These are phyloP conservation scores for Ivindomyrus marchei DNA, from an alignment of 2,113 vertebrate genomes.

Conservation along the genomic window DNA sequence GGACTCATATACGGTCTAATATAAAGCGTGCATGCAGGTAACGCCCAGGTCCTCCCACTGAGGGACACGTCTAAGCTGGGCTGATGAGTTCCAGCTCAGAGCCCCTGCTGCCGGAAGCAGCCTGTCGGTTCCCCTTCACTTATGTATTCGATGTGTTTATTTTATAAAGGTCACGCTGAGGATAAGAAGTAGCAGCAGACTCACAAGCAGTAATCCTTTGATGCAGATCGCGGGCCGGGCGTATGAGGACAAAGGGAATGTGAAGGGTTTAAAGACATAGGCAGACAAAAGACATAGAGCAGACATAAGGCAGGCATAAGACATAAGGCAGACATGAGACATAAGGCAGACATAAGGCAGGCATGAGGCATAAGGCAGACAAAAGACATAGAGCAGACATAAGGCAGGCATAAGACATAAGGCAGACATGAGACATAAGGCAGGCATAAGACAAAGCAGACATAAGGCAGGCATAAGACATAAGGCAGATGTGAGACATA, in stretches of 20 bases:
- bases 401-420: too few relatives aligned
- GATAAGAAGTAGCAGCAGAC: not conserved
- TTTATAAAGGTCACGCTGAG: not conserved
- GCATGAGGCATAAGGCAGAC: too few relatives aligned
- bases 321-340: too few relatives aligned
- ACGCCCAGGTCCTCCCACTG: not conserved
- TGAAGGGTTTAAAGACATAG: not conserved
- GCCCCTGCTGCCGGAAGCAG: not conserved
- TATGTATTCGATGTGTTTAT: not conserved
- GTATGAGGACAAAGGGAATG: not conserved
- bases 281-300: not conserved
- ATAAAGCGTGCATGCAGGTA: not conserved
- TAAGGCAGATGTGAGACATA: too few relatives aligned
- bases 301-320: too few relatives aligned
- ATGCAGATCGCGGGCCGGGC: not conserved
- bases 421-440: too few relatives aligned
- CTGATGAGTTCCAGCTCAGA: not conserved
- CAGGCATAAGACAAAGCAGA: too few relatives aligned
- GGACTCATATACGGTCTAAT: too few relatives aligned
- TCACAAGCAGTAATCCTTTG: not conserved
- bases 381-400: too few relatives aligned
- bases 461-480: too few relatives aligned
- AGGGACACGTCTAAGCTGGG: not conserved
- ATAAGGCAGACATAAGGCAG: too few relatives aligned
- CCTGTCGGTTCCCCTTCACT: not conserved